A percentile compares a stretch with the other conserved stretches of the same genome.
Conservation (phyloP, 2,888 invertebrate species). For the Gisinianus flammeolus region DNA sequence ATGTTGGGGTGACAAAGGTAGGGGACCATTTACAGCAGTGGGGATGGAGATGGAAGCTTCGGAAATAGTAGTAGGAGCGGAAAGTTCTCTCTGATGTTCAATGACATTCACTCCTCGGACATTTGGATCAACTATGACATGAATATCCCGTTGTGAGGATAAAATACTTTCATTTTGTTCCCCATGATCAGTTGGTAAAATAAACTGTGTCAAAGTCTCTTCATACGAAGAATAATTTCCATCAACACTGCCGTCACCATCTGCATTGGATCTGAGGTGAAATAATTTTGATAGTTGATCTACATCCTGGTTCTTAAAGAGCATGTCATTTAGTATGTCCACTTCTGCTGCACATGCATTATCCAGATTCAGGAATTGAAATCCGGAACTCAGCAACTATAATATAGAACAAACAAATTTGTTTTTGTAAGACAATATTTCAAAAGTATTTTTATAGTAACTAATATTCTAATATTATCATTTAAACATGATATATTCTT, state of each 20-base stretch:
- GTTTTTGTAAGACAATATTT: too few species aligned
- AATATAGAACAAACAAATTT: neutral
- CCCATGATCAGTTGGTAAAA: conserved; percentile 21
- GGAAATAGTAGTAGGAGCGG: conserved; percentile 40
- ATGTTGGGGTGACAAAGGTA: conserved; percentile 49
- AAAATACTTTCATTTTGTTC: neutral
- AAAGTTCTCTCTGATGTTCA: conserved; percentile 35
- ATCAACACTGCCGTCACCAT: conserved; percentile 12
- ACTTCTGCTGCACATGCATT: conserved; percentile 74
- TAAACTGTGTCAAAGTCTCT: neutral
- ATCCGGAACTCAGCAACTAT: conserved; percentile 61
- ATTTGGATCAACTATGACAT: conserved; percentile 1
- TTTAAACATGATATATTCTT: too few species aligned
- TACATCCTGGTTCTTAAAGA: conserved; percentile 61
- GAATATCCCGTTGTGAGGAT: neutral
- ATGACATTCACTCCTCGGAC: neutral
- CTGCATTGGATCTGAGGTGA: conserved; percentile 41
- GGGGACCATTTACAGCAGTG: conserved; percentile 46
- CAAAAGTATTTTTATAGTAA: neutral
- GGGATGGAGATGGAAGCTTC: conserved; percentile 38
- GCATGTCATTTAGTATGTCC: conserved; percentile 69
- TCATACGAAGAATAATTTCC: neutral
- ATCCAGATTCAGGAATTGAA: conserved; percentile 77
- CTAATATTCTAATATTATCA: too few species aligned
- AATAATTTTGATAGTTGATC: conserved; percentile 41